phyloP scores from a whole-genome alignment of 1,140 invertebrate species.

The Drusus annulatus region DNA sequence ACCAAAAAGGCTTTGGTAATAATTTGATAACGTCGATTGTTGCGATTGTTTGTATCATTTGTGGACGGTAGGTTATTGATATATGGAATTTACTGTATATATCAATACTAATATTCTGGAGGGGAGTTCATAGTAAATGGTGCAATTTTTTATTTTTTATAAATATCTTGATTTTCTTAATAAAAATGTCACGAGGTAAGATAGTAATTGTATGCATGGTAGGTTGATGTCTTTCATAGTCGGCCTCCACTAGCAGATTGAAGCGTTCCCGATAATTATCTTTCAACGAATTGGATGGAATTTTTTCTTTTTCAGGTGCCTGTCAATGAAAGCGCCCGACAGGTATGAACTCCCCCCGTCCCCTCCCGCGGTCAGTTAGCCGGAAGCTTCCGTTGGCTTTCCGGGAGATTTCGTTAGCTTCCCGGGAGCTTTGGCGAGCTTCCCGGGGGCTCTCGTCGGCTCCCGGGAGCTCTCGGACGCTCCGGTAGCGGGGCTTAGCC shows the following conservation, averaged over 20 bases:
- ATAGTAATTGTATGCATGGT: neutral
- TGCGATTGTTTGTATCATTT: no score
- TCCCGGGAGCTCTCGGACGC: conserved; percentile 2
- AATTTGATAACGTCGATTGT: no score
- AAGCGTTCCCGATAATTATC: conserved; percentile 50
- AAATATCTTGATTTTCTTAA: no score
- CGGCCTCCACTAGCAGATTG: neutral
- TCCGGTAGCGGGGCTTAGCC: conserved; percentile 26
- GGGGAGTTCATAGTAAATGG: no score
- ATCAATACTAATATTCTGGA: no score
- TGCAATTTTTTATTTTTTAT: no score
- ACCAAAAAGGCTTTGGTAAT: no score
- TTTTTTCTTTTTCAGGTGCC: conserved; percentile 79
- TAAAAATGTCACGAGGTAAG: no score
- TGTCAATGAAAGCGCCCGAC: conserved; percentile 80
- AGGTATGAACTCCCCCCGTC: conserved; percentile 73
- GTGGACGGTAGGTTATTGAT: no score
- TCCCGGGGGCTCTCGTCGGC: conserved; percentile 12
- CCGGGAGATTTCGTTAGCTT: conserved; percentile 9
- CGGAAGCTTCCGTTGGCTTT: neutral
- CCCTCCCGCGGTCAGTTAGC: conserved; percentile 60
- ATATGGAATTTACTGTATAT: no score
- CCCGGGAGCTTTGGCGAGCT: conserved; percentile 2
- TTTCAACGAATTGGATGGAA: conserved; percentile 71
- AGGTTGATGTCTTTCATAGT: neutral